Evolutionary conservation across 2,113 vertebrate genomes (phyloP), one percentile per base, ranked within the genome.

Genomic region (Astur gentilis): DNA sequence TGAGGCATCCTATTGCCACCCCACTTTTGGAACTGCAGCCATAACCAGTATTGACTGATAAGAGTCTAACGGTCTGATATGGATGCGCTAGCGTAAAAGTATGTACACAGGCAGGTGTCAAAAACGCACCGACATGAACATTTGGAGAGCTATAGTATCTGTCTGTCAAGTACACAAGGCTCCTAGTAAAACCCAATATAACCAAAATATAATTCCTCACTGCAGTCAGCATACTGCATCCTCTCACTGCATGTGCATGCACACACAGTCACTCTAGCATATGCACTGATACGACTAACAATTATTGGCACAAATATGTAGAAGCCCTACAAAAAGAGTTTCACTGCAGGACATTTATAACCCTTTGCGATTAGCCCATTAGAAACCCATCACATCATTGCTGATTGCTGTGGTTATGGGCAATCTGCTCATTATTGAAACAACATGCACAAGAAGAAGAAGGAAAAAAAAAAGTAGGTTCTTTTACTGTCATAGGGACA

Each of bases 261-360:
- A 6, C 31, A 4, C 31, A 7, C 64, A 32, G 9, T 3, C 15
- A 2, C 61, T n/a, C 36, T 8, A 70, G 55, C 31, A 1, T 0
- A 4, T 1, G 40, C n/a, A 3, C 25, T 5, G 16, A 5, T n/a
- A 5, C 1, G 9, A 36, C 25, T 2, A 5, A 54, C 50, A 25
- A 42, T 16, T 71, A 42, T 0, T 13, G 55, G 60, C 47, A 89
- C 49, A 50, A 81, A 36, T 8, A 77, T 23, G 67, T 9, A 58
- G 72, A 60, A 78, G 40, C 44, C 38, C 50, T 3, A 52, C 72
- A 32, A 45, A 89, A 8, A 5, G 65, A 62, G 45, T 8, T 55
- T 58, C 83, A 18, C 42, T 66, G 67, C 47, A 72, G 92, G 76
- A 61, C 5, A 1, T 83, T 58, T 50, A 34, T 25, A 52, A 60